Conservation (phyloP, 2,113 vertebrate genomes). For the Clupea harengus region DNA sequence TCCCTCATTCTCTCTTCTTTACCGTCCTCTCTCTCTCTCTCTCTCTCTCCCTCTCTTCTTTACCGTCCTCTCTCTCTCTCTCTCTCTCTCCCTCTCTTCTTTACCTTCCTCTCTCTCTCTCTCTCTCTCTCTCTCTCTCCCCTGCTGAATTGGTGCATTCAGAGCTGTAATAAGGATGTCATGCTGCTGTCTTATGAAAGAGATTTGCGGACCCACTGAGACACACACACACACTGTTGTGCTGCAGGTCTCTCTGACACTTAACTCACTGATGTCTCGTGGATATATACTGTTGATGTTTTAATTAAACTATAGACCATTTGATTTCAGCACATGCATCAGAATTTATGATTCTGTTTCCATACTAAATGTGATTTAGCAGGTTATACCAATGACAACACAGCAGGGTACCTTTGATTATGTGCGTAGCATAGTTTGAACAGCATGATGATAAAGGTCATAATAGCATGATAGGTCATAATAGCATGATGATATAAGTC, state of each 20-base stretch:
- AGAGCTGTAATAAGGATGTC: constrained; percentile 18
- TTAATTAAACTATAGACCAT: not conserved
- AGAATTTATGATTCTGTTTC: not conserved
- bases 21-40: not conserved
- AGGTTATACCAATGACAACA: not conserved
- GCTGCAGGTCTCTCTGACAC: not conserved
- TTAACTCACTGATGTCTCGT: not conserved
- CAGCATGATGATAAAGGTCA: too few species aligned
- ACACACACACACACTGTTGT: not conserved
- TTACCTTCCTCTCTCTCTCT: not conserved
- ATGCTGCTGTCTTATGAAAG: constrained; percentile 31
- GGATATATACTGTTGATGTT: not conserved
- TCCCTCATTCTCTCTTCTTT: not conserved
- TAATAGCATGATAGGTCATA: too few species aligned
- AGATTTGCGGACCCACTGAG: not conserved
- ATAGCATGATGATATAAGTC: too few species aligned
- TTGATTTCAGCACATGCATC: not conserved
- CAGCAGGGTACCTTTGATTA: not conserved
- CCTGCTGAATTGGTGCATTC: not conserved
- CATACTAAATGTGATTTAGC: too few species aligned
- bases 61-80: not conserved
- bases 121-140: not conserved
- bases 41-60: not conserved
- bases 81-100: not conserved
- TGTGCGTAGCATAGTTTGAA: not conserved